A percentile compares a stretch with the other conserved stretches of the same genome.
Conservation (phyloP, 2,113 vertebrate species). For the Pelobates fuscus region DNA sequence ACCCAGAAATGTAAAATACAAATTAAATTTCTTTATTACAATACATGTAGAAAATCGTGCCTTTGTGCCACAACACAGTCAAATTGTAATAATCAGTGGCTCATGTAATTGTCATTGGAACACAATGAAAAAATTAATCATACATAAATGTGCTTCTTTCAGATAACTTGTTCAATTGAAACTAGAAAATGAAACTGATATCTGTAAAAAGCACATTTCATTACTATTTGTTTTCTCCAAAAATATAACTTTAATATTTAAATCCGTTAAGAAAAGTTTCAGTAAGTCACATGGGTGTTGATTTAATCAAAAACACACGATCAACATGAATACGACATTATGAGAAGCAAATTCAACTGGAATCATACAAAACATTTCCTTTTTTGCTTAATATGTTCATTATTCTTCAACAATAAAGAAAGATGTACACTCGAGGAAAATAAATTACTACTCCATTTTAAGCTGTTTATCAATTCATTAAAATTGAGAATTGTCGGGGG, state of each 20-base stretch:
- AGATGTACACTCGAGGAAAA: too few relatives aligned
- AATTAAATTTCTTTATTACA: constrained; percentile 53
- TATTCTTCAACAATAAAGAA: too few relatives aligned
- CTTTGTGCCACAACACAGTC: constrained; percentile 61
- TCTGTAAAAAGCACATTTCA: constrained; percentile 33
- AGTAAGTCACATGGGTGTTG: neutral
- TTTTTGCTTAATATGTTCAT: too few relatives aligned
- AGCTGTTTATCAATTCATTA: too few relatives aligned
- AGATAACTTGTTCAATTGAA: constrained; percentile 54
- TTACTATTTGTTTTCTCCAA: neutral
- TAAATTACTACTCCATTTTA: too few relatives aligned
- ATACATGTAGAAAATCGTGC: constrained; percentile 58
- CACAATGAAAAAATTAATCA: constrained; percentile 54
- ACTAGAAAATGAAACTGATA: constrained; percentile 54
- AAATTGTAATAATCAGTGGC: constrained; percentile 60
- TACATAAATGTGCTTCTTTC: constrained; percentile 57
- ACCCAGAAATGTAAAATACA: constrained; percentile 54
- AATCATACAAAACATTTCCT: too few relatives aligned
- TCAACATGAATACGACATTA: too few relatives aligned
- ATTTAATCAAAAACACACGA: too few relatives aligned
- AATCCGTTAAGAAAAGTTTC: constrained; percentile 14
- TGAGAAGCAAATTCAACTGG: too few relatives aligned
- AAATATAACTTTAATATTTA: constrained; percentile 13
- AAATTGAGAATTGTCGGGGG: too few relatives aligned
- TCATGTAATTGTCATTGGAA: constrained; percentile 62